A percentile compares a stretch with the other conserved stretches of the same genome.
phyloP scores from a whole-genome alignment of 2,113 vertebrate genomes.

The Oostethus manadensis region DNA sequence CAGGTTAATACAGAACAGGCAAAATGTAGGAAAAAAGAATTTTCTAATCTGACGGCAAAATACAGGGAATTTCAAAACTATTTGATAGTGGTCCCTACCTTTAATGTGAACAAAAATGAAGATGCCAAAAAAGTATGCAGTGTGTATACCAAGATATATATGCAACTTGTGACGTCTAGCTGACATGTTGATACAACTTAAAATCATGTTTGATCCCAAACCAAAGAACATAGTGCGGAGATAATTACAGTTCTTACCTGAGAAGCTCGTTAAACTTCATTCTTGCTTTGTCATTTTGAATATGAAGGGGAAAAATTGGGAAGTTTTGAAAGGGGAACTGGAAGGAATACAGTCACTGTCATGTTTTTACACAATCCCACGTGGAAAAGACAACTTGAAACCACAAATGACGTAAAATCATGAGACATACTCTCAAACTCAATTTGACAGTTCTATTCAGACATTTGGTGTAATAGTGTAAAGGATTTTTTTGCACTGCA shows the following conservation, averaged over 20 bases:
- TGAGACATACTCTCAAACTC: slow-evolving; percentile 7
- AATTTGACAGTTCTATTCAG: background rate
- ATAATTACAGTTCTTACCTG: slow-evolving; percentile 45
- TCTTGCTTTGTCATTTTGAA: slow-evolving; percentile 6
- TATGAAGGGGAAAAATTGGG: background rate
- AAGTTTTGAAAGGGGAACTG: slow-evolving; percentile 15
- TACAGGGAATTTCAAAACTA: too few relatives aligned
- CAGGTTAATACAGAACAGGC: too few relatives aligned
- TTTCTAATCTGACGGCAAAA: too few relatives aligned
- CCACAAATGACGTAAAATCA: slow-evolving; percentile 29
- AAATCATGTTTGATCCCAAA: background rate
- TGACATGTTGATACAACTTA: background rate
- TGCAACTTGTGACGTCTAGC: too few relatives aligned
- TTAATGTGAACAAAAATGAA: too few relatives aligned
- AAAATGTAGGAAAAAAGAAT: too few relatives aligned
- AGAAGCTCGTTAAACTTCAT: slow-evolving; percentile 29
- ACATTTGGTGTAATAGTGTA: too few relatives aligned
- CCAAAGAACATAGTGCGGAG: background rate
- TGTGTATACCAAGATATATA: too few relatives aligned
- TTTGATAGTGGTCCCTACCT: too few relatives aligned
- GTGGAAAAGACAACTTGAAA: background rate
- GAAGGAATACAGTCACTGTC: slow-evolving; percentile 44
- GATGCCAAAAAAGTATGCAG: too few relatives aligned
- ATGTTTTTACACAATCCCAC: slow-evolving; percentile 35
- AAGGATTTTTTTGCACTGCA: background rate